These are phyloP conservation scores for Taeniopygia guttata DNA, from an alignment of 2,797 vertebrate genomes.

Conservation along the genomic window DNA sequence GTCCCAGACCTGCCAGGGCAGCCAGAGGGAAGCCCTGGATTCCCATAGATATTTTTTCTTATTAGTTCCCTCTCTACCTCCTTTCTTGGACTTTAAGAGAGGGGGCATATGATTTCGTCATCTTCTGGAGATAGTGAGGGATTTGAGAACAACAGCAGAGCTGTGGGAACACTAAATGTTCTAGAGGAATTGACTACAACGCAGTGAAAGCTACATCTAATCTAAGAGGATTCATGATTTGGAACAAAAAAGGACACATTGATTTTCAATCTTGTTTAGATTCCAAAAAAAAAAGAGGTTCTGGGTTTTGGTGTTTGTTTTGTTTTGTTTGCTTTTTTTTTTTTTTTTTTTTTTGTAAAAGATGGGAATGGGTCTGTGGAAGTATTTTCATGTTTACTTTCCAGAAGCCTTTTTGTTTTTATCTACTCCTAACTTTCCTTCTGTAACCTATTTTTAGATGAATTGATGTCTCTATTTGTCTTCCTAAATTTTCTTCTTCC, in stretches of 20 bases:
- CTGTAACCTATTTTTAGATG: not conserved
- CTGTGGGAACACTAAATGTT: not conserved
- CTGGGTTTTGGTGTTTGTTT: no score
- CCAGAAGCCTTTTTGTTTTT: not conserved
- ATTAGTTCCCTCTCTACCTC: not conserved
- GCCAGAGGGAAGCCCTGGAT: no score
- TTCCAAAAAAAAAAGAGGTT: not conserved
- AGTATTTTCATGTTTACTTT: not conserved
- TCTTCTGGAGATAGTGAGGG: not conserved
- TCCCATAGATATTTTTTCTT: not conserved
- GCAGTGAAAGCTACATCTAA: not conserved
- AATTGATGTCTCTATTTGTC: not conserved
- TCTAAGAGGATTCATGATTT: not conserved
- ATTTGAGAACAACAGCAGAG: not conserved
- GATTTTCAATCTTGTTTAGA: not conserved
- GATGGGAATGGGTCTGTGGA: not conserved
- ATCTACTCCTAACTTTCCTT: not conserved
- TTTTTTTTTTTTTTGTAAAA: not conserved
- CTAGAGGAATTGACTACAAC: not conserved
- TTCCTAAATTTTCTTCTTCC: not conserved
- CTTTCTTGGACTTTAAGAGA: not conserved
- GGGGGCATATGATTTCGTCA: not conserved
- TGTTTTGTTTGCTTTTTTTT: fast-evolving
- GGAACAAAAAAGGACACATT: not conserved
- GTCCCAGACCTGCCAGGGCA: no score